These are phyloP conservation scores for Spongilla lacustris DNA, from an alignment of 37 sponge, comb jelly and placozoan genomes.

Conservation along the genomic window DNA sequence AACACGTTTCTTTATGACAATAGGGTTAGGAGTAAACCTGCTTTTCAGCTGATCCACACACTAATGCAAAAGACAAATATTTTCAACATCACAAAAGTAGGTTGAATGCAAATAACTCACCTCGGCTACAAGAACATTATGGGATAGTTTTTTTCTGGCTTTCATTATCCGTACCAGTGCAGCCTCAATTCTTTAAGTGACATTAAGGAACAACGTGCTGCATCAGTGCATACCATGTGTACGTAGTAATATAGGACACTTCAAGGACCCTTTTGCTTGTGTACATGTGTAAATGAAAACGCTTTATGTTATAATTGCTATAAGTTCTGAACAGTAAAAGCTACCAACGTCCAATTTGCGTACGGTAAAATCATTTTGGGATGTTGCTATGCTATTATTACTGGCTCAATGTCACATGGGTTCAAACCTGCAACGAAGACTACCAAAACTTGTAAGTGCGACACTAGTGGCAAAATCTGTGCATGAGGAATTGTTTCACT, in stretches of 20 bases:
- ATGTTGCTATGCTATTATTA: no score
- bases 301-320: no score
- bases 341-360: no score
- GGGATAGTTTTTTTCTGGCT: slow-evolving; percentile 90
- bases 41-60: slow-evolving; percentile 90
- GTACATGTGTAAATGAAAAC: no score
- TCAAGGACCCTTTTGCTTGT: no score
- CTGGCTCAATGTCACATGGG: no score
- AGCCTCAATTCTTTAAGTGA: slow-evolving; percentile 90
- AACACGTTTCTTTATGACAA: slow-evolving; percentile 96
- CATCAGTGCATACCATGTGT: neutral
- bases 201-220: neutral
- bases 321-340: neutral
- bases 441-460: no score
- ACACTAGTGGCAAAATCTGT: no score
- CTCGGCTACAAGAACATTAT: slow-evolving; percentile 86
- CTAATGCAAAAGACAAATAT: slow-evolving; percentile 8
- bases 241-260: neutral
- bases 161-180: slow-evolving; percentile 99
- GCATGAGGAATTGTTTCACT: no score
- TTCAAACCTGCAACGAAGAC: no score
- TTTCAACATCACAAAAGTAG: neutral
- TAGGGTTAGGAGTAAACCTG: slow-evolving; percentile 91
- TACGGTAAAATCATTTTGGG: no score
- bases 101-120: slow-evolving; percentile 33